Base-by-base conservation (phyloP, 2,113 vertebrate species). In the Paracanthobrama guichenoti region DNA sequence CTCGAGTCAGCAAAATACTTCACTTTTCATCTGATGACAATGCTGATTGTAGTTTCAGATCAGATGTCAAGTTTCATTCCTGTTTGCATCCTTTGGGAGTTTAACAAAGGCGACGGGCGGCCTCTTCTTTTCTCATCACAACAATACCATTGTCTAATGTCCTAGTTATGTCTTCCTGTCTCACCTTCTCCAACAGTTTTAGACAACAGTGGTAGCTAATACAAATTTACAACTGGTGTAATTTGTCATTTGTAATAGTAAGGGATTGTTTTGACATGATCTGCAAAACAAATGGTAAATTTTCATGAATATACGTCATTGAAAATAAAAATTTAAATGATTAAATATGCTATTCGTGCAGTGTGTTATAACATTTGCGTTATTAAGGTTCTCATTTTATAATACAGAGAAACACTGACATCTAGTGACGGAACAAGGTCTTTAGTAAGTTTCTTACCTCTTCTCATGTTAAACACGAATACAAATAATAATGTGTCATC, bases 351-450 rank as follows among this genome's bases (percentile, higher is more conserved):
- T 16, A 31, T 3, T 16, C 64, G 28, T 35, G 64, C 13, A 31
- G 14, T 31, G 6, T 18, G 7, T 55, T 20, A 2, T 6, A 55
- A 55, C 6, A 55, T 55, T 55, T 50, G 48, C 14, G 14, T 50
- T 16, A 50, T 50, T 31, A 7, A 2, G 18, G 4, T 35, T 76
- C 16, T 39, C 3, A 76, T 53, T 50, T 75, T 26, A 4, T n/a
- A 59, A 59, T 50, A 67, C 11, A 57, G 66, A 24, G 12, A 82
- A 57, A 57, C 48, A 72, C 64, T 71, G 80, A 13, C 80, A 82
- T 57, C 62, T 57, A 57, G 8, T 42, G 80, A 66, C 28, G 1
- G 16, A 3, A 35, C 3, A 66, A 64, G 44, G 4, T 13, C 22
- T 24, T 6, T 14, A 14, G 42, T 73, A 4, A 35, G n/a, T 46